Base-by-base conservation (phyloP, 2,797 vertebrate genomes). In the Rhinatrema bivittatum region DNA sequence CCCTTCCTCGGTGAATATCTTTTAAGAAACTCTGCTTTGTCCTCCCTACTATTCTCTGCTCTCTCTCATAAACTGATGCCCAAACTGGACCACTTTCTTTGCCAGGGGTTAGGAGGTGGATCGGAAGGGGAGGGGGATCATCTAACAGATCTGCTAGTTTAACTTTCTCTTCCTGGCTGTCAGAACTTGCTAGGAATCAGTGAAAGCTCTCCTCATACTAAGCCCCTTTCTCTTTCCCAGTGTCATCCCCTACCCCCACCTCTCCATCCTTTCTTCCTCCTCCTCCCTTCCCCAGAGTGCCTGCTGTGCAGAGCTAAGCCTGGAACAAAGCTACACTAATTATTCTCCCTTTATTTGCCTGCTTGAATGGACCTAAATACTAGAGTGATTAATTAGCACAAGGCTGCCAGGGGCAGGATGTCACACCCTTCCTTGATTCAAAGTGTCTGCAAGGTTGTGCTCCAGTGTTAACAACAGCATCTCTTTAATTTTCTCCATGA, bases 321-420 rank as follows among this genome's bases (percentile, higher is more conserved):
- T 84, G 82, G 85, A 88, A 89, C 87, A 92, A 91, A 91, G 86
- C 87, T 86, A 84, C 82, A 88, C 86, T 96, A 94, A 95, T 94
- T 95, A 93, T 88, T 86, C 79, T 80, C 79, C 81, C 86, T 87
- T 86, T 87, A 87, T 86, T 86, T 87, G 84, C 82, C 81, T 86
- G 86, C 83, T 84, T 86, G 79, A 83, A 81, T 85, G 77, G 81
- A 78, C 83, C 81, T 90, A 91, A 95, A 93, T 87, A 91, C 86
- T 76, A 84, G 81, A 83, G 86, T 92, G 89, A 94, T 94, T 93
- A 91, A 94, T 94, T 92, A 94, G 86, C 76, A 13, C 62, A 55
- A 87, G 85, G 85, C 88, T 83, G 83, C 66, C 76, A 73, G 88
- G n/a, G 89, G 84, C 87, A 90, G 87, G 88, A 91, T 91, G 87